Evolutionary conservation across 23 tunicate genomes (phyloP), one percentile per base, ranked within the genome.

Genomic region (Trididemnum nubilum): DNA sequence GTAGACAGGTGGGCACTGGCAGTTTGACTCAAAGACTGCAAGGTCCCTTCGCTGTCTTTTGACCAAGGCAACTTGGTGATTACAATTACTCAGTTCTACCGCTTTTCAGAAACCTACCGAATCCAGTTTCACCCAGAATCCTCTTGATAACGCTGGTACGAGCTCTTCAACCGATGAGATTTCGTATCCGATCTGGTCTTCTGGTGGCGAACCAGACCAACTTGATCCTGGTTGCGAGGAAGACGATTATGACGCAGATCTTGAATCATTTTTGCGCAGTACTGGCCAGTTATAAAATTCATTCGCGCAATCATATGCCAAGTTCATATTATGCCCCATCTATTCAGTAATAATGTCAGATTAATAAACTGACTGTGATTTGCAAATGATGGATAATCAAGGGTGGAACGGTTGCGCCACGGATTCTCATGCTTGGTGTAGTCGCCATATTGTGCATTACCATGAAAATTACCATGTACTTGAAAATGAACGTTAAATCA

Each of bases 181-280:
- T 2, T 30, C 78, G 15, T 85, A 85, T 52, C n/a, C 72, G 1
- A 31, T 19, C 9, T 78, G 84, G 84, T 78, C 84, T 28, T 23
- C 71, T 0, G 86, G 67, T 12, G 88, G 73, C 31, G 90, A 69
- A 29, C 77, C 76, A 28, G 77, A 85, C 76, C 77, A 34, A 27
- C 76, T 40, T 28, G 72, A 79, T 66, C 22, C 34, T 35, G 72
- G 36, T 4, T 49, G 23, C 69, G 78, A 52, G 5, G 66, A 50
- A 28, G 87, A 83, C 32, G 90, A 85, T 36, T 85, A 85, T 49
- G 90, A 85, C 72, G 74, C 51, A 1, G 90, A 85, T 25, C 36
- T 59, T 2, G 90, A 85, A 22, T 44, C 30, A 35, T 85, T 85
- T 71, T 23, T 85, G 2, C 66, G 67, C 34, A 52, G 67, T 38